Conservation (phyloP, 1,140 invertebrate species). For the Drosophila tsacasi region DNA sequence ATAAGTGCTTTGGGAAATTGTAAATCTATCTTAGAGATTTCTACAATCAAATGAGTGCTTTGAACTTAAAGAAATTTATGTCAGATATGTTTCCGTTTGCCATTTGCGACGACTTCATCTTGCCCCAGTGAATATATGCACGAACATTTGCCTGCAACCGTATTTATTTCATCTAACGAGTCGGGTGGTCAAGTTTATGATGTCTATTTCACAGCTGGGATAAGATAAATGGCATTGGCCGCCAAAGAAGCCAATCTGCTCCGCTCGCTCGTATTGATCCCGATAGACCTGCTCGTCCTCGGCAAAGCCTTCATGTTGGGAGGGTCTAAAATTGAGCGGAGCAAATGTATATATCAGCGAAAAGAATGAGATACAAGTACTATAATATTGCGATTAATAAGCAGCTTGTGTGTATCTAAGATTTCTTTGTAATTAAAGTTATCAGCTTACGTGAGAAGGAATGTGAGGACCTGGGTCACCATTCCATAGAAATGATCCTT, state of each 20-base stretch:
- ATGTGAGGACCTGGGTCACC: slow-evolving; percentile 64
- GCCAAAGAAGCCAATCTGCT: slow-evolving; percentile 67
- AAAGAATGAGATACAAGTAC: background rate
- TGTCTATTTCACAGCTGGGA: slow-evolving; percentile 64
- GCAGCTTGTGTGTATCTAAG: background rate
- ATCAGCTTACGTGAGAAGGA: slow-evolving; percentile 76
- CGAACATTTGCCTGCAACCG: background rate
- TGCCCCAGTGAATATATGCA: slow-evolving; percentile 18
- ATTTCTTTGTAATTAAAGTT: background rate
- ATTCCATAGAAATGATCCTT: slow-evolving; percentile 61
- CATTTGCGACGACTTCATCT: background rate
- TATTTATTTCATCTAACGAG: slow-evolving; percentile 73
- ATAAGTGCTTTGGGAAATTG: background rate
- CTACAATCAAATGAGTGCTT: background rate
- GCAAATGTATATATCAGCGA: background rate
- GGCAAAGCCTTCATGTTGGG: slow-evolving; percentile 74
- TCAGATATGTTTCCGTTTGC: background rate
- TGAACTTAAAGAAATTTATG: background rate
- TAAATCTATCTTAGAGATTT: background rate
- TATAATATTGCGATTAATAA: background rate
- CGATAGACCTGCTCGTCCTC: slow-evolving; percentile 57
- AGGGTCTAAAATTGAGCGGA: slow-evolving; percentile 56
- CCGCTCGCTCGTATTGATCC: slow-evolving; percentile 74
- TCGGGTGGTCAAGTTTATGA: slow-evolving; percentile 62
- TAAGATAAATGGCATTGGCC: slow-evolving; percentile 68